These are phyloP conservation scores for Tethea ocularis DNA, from an alignment of 2,888 invertebrate genomes.

Conservation along the genomic window DNA sequence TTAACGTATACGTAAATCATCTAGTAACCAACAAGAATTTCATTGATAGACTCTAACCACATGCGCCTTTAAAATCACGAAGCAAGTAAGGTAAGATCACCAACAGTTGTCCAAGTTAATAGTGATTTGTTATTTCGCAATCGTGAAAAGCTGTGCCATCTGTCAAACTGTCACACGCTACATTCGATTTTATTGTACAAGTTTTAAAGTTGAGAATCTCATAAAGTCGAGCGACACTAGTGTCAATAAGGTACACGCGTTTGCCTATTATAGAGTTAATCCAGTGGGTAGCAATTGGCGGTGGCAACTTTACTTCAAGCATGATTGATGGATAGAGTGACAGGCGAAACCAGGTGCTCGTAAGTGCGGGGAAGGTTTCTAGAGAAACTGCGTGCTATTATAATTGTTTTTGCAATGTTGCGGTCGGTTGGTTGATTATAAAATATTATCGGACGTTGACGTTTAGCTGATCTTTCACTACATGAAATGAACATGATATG, in stretches of 20 bases:
- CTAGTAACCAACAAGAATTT: conserved; percentile 29
- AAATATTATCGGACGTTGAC: conserved; percentile 26
- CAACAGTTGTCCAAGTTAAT: conserved; percentile 60
- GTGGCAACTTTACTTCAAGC: conserved; percentile 57
- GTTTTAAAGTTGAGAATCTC: conserved; percentile 46
- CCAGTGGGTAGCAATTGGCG: conserved; percentile 59
- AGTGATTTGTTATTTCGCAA: conserved; percentile 63
- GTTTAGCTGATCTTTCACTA: conserved; percentile 32
- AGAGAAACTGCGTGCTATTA: conserved; percentile 56
- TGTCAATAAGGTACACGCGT: conserved; percentile 21
- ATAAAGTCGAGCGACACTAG: conserved; percentile 16
- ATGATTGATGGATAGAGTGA: conserved; percentile 72
- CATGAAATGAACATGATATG: neutral
- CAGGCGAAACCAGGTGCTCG: conserved; percentile 62
- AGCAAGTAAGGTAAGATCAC: conserved; percentile 54
- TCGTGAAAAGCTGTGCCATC: conserved; percentile 49
- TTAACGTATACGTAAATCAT: neutral
- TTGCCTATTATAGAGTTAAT: conserved; percentile 60
- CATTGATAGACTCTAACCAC: conserved; percentile 45
- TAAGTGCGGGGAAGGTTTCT: conserved; percentile 56
- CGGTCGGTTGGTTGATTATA: conserved; percentile 26
- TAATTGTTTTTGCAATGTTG: conserved; percentile 46
- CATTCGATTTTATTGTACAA: conserved; percentile 31
- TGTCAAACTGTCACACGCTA: conserved; percentile 29
- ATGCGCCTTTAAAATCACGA: conserved; percentile 23